These are phyloP conservation scores for Beroe forskalii DNA, from an alignment of 37 sponge, comb jelly and placozoan species.

Conservation along the genomic window DNA sequence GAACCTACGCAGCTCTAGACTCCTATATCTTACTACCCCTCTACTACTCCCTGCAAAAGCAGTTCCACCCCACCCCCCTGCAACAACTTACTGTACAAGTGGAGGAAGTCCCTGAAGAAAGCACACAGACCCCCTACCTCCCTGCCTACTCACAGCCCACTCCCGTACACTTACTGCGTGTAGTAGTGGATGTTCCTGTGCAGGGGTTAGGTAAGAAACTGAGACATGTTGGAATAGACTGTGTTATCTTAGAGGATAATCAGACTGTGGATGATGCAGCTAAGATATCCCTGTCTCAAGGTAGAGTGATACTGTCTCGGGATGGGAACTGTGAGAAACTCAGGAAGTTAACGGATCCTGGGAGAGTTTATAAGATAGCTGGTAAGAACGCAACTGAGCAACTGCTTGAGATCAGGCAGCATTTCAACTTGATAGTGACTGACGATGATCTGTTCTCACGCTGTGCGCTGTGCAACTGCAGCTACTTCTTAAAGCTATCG, in stretches of 20 bases:
- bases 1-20: constrained; percentile 22
- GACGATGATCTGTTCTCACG: constrained; percentile 52
- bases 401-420: constrained; percentile 24
- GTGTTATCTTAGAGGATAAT: constrained; percentile 35
- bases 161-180: not conserved
- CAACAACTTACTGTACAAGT: not conserved
- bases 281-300: constrained; percentile 6
- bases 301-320: constrained; percentile 40
- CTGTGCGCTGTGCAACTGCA: constrained; percentile 51
- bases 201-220: constrained; percentile 62
- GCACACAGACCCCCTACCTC: not conserved
- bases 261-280: constrained; percentile 48
- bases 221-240: constrained; percentile 39
- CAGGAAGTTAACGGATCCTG: constrained; percentile 21
- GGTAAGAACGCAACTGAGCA: constrained; percentile 9
- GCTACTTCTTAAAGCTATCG: not conserved
- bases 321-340: constrained; percentile 26
- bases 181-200: constrained; percentile 17
- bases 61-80: constrained; percentile 5
- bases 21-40: constrained; percentile 12
- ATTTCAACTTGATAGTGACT: constrained; percentile 49
- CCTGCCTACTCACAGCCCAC: constrained; percentile 1
- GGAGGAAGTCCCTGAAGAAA: not conserved
- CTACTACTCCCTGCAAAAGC: not conserved
- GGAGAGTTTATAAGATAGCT: constrained; percentile 16